Conservation (phyloP, 2,797 vertebrate genomes). For the Bovichtus diacanthus region DNA sequence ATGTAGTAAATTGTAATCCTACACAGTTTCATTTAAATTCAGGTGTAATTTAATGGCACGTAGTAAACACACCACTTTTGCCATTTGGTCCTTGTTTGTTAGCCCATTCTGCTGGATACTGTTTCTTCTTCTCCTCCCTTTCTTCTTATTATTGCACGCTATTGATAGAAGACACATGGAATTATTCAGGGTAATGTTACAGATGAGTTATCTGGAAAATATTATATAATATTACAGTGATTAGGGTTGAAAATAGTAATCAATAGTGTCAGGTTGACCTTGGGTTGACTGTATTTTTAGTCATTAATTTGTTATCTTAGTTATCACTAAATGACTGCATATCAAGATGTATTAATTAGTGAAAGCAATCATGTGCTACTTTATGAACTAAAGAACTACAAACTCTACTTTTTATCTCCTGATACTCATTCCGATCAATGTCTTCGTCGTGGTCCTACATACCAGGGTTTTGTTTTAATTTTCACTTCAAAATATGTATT, state of each 20-base stretch:
- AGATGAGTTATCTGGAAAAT: background rate
- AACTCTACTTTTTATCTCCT: background rate
- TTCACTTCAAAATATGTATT: background rate
- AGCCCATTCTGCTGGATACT: background rate
- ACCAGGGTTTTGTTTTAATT: background rate
- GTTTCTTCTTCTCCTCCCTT: background rate
- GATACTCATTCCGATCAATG: background rate
- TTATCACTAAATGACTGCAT: background rate
- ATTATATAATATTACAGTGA: background rate
- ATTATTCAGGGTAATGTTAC: background rate
- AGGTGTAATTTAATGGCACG: slow-evolving; percentile 17
- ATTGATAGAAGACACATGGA: background rate
- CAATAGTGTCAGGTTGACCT: background rate
- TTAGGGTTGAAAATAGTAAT: background rate
- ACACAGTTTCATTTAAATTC: background rate
- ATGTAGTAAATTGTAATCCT: slow-evolving; percentile 21
- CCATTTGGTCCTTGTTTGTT: background rate
- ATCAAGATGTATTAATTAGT: background rate
- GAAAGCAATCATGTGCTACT: background rate
- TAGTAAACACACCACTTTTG: background rate
- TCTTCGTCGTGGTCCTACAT: background rate
- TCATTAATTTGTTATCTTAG: background rate
- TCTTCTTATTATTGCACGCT: background rate
- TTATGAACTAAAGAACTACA: background rate
- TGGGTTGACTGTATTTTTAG: background rate